Evolutionary conservation across 2,113 vertebrate genomes (phyloP), one percentile per base, ranked within the genome.

Genomic region (Dinomys branickii): DNA sequence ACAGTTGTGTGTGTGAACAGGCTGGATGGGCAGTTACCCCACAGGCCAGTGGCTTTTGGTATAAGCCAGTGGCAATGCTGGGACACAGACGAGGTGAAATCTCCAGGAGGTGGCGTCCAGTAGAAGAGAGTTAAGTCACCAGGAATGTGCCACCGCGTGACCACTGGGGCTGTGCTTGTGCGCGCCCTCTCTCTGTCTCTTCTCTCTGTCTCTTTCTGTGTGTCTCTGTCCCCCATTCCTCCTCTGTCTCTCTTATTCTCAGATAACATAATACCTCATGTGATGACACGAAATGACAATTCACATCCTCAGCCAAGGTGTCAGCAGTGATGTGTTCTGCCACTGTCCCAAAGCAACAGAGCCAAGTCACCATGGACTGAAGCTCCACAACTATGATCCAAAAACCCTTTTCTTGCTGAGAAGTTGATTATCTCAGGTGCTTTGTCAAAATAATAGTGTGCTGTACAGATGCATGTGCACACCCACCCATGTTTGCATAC

Each of bases 1-100:
- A 11, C n/a, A 69, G 16, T 2, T n/a, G 5, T 17, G 8, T n/a
- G n/a, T n/a, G 35, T 30, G n/a, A 2, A n/a, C 16, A n/a, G 2
- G 35, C 35, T 69, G 35, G 2, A 30, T 19, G 2, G 14, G 6
- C 7, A 19, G 65, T n/a, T 67, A 14, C 30, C 63, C 28, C 7
- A n/a, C 7, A 19, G 35, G 67, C 0, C 16, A 20, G 2, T 6
- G 16, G 35, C 5, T 20, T n/a, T 7, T 69, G 67, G 67, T 20
- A 20, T n/a, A 19, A 38, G 12, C 61, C 61, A 30, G 10, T 30
- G 35, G 17, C n/a, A 35, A 38, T n/a, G n/a, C 35, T 20, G 17
- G 61, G 30, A 30, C 16, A n/a, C 7, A 9, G n/a, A 38, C 0
- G 5, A 71, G 67, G 19, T 71, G 67, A 71, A 71, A 38, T 71